Evolutionary conservation across 2,888 invertebrate species (phyloP), one percentile per base, ranked within the genome.

Genomic region (Disparrhopalites patrizii): DNA sequence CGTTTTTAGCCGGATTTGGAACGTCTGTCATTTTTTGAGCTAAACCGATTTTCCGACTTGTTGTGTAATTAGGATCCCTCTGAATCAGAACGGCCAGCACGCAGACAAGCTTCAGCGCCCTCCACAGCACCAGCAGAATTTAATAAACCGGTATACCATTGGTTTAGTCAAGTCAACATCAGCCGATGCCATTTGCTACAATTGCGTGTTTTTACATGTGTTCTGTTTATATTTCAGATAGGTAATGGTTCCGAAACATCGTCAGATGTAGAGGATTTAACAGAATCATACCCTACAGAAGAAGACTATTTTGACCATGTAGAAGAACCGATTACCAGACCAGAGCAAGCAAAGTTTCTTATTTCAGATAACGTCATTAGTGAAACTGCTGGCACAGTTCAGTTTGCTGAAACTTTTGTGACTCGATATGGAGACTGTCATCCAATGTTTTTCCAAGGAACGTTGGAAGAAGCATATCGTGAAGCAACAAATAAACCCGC

Each of bases 391-490:
- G 95, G 93, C 7, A 88, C 91, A 70, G 85, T 91, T 77, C 88
- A 90, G 80, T 96, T 97, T 81, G 85, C 88, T 36, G 87, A 88
- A 74, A 89, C 92, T 76, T 96, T 94, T 82, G 85, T 87, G 62
- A 83, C 86, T 74, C 86, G 95, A 70, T 93, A 93, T 80, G 95
- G 95, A 0, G 86, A 87, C 52, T 86, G 87, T 76, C 90, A 90
- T 80, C 95, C 96, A 1, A 85, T 88, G 76, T 96, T 96, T 82
- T 96, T 89, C 81, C 90, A 91, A 76, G 95, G 96, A 40, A 88
- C 90, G 30, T 82, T 97, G 66, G 93, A 93, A 73, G 90, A 92
- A 79, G 95, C 95, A 55, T 85, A 95, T 68, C 89, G 89, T 78
- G 92, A 93, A 80, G 91, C 95, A 28, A 91, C 93, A 78, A 84